Base-by-base conservation (phyloP, 2,888 invertebrate species). In the Formica aserva region DNA sequence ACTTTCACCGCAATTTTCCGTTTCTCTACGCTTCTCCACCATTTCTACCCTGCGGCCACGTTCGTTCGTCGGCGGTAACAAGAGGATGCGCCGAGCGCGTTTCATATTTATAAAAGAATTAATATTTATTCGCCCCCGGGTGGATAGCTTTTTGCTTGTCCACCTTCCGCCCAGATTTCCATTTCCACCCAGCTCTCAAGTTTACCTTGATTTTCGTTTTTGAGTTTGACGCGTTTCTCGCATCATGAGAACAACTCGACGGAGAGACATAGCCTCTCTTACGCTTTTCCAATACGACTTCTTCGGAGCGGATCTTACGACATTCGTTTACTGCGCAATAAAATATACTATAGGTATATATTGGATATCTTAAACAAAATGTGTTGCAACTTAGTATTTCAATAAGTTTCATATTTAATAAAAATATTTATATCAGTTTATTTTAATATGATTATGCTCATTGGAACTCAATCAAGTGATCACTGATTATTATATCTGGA, bases 71-170 rank as follows among this genome's bases (percentile, higher is more conserved):
- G 48, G 55, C 77, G 76, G 72, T 76, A 84, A 85, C 88, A 85
- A 82, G 84, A 84, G 83, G 75, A 83, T 88, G 72, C 66, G 81
- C 72, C 78, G 63, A 63, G 63, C 74, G 83, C 84, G 86, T 90
- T 90, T 91, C 88, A 90, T 88, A 90, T 90, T 90, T 91, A 90
- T 91, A 91, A 90, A 91, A 91, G 88, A 85, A 84, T 90, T 90
- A 91, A 91, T 90, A 90, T 91, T 90, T 91, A 87, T 91, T 76
- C 78, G 80, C 55, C 85, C 77, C 84, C 65, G 57, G 82, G 66
- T 77, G 83, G 71, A 87, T 90, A 84, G 86, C 87, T 84, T 85
- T 89, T 88, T 82, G 82, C 80, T 78, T 78, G 57, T 74, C 84
- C 83, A 69, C 76, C 85, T 88, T 82, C 75, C 82, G 76, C 81